Conservation (phyloP, 1,140 invertebrate species). For the Centruroides sculpturatus region DNA sequence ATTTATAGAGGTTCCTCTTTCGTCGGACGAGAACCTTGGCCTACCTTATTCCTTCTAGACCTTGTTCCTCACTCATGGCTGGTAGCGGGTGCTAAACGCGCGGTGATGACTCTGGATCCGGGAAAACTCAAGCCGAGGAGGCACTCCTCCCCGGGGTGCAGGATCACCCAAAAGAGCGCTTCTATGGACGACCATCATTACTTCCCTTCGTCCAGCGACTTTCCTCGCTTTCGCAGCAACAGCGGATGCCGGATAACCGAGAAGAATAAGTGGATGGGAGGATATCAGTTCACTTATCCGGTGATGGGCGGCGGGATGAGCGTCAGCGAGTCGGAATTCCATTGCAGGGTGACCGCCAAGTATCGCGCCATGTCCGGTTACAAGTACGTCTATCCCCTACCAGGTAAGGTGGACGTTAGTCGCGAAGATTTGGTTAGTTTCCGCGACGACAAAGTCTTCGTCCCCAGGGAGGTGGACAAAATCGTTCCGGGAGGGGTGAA, state of each 20-base stretch:
- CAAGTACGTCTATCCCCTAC: constrained; percentile 49
- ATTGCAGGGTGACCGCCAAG: constrained; percentile 11
- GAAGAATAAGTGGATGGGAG: constrained; percentile 38
- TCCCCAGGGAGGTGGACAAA: constrained; percentile 14
- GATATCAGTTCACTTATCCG: constrained; percentile 37
- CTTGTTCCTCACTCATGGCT: too few species aligned
- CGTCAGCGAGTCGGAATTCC: constrained; percentile 14
- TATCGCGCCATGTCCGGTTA: constrained; percentile 12
- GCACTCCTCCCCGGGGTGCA: constrained; percentile 37
- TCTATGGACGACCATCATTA: constrained; percentile 24
- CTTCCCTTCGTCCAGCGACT: constrained; percentile 21
- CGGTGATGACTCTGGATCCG: too few species aligned
- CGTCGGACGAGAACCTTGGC: too few species aligned
- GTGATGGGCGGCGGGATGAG: constrained; percentile 3
- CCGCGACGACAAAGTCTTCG: constrained; percentile 1
- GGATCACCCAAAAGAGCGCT: constrained; percentile 65
- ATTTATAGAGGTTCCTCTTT: too few species aligned
- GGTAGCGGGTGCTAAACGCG: too few species aligned
- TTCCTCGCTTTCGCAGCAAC: constrained; percentile 16
- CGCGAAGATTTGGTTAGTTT: constrained; percentile 37
- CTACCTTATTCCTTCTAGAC: too few species aligned
- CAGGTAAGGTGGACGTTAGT: constrained; percentile 47
- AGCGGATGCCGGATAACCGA: constrained; percentile 20
- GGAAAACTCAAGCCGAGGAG: too few species aligned
- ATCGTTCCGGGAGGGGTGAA: constrained; percentile 13